Percentiles rank a stretch among this genome's conserved stretches.
phyloP scores from a whole-genome alignment of 2,113 vertebrate species.

The Onychostoma macrolepis region DNA sequence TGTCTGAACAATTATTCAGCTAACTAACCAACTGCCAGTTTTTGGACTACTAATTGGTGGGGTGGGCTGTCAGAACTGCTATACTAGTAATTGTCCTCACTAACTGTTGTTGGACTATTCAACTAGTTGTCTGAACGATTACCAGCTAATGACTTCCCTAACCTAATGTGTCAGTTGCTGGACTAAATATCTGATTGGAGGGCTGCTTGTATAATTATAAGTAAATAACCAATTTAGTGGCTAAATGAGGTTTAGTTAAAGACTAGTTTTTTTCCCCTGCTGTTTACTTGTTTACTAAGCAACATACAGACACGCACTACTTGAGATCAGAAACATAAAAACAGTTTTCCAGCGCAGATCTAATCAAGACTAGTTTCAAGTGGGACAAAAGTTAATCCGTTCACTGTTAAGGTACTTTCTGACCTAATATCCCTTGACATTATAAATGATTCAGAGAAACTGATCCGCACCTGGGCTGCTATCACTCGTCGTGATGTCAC shows the following conservation, averaged over 20 bases:
- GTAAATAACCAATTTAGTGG: too few relatives aligned
- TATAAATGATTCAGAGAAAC: slow-evolving; percentile 13
- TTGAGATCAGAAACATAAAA: neutral
- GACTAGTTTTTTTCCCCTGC: neutral
- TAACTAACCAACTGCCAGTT: neutral
- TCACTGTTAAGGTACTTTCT: neutral
- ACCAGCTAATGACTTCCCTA: neutral
- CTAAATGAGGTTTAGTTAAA: too few relatives aligned
- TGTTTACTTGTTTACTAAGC: neutral
- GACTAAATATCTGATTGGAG: neutral
- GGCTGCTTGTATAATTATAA: neutral
- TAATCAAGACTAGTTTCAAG: neutral
- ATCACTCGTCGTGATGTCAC: slow-evolving; percentile 70
- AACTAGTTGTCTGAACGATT: neutral
- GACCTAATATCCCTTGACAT: neutral
- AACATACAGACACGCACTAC: neutral
- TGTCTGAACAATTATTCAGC: neutral
- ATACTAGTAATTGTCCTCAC: neutral
- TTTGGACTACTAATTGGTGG: neutral
- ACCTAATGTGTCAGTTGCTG: neutral
- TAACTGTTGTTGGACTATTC: neutral
- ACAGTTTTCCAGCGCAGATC: neutral
- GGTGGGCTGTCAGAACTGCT: neutral
- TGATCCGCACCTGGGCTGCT: slow-evolving; percentile 78
- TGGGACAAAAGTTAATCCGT: neutral